Conservation (phyloP, 2,797 vertebrate genomes). For the Pseudomugil tenellus region DNA sequence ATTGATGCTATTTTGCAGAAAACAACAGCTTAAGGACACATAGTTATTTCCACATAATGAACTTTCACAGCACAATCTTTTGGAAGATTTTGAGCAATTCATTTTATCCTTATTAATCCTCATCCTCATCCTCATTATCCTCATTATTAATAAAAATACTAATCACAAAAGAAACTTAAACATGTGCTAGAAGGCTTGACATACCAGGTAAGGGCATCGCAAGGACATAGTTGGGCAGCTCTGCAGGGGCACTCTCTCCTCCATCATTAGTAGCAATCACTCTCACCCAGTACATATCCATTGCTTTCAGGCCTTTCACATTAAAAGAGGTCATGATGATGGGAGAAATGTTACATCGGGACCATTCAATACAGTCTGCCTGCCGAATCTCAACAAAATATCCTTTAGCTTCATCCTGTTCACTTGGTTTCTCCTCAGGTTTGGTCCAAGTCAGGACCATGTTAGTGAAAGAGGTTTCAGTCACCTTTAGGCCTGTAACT, state of each 20-base stretch:
- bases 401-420: slow-evolving; percentile 81
- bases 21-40: neutral
- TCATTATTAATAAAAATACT: too few relatives aligned
- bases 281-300: slow-evolving; percentile 82
- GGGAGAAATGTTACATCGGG: slow-evolving; percentile 76
- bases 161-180: neutral
- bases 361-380: slow-evolving; percentile 82
- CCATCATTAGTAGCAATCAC: slow-evolving; percentile 83
- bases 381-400: slow-evolving; percentile 86
- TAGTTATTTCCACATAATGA: neutral
- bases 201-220: slow-evolving; percentile 78
- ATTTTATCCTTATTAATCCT: neutral
- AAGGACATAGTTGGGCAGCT: slow-evolving; percentile 74
- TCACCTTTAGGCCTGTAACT: slow-evolving; percentile 84
- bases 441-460: slow-evolving; percentile 85
- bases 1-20: neutral
- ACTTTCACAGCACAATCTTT: neutral
- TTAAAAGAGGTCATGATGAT: slow-evolving; percentile 76
- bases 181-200: slow-evolving; percentile 40
- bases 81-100: neutral
- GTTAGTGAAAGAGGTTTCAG: slow-evolving; percentile 79
- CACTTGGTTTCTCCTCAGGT: slow-evolving; percentile 74
- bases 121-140: too few relatives aligned
- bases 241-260: slow-evolving; percentile 75
- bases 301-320: slow-evolving; percentile 81